Evolutionary conservation across 2,113 vertebrate genomes (phyloP).

Genomic region (Phalacrocorax carbo): DNA sequence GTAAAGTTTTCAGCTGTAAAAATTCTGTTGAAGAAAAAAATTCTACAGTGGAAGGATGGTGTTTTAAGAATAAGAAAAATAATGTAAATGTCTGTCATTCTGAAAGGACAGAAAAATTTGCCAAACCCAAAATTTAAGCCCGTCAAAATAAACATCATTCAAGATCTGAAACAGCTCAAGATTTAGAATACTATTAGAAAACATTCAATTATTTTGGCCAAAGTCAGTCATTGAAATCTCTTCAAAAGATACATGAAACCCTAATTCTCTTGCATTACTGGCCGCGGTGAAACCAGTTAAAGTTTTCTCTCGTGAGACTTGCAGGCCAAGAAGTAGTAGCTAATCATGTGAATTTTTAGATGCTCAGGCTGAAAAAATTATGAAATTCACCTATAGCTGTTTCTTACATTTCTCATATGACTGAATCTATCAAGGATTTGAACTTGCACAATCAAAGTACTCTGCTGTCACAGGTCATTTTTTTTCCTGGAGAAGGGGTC

Average conservation of each 20-base stretch:
- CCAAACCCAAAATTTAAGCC: background rate
- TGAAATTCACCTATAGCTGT: background rate
- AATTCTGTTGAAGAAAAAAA: background rate
- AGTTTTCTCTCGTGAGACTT: background rate
- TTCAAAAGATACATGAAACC: background rate
- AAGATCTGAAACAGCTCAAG: background rate
- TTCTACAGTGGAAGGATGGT: background rate
- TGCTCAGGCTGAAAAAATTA: background rate
- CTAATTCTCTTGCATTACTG: background rate
- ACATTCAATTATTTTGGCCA: background rate
- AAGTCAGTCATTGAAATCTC: background rate
- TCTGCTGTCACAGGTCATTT: conserved; percentile 1
- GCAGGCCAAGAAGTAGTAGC: background rate
- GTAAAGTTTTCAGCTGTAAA: background rate
- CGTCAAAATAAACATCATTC: background rate
- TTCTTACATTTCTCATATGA: background rate
- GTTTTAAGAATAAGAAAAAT: background rate
- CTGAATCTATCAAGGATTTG: conserved; percentile 10
- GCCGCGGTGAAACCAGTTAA: background rate
- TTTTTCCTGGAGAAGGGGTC: background rate
- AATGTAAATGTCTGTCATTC: background rate
- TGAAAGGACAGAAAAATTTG: background rate
- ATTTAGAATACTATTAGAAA: background rate
- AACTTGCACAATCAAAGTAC: conserved; percentile 14
- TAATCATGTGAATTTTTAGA: background rate